Evolutionary conservation across 2,888 invertebrate species (phyloP).

Genomic region (Unio delphinus): DNA sequence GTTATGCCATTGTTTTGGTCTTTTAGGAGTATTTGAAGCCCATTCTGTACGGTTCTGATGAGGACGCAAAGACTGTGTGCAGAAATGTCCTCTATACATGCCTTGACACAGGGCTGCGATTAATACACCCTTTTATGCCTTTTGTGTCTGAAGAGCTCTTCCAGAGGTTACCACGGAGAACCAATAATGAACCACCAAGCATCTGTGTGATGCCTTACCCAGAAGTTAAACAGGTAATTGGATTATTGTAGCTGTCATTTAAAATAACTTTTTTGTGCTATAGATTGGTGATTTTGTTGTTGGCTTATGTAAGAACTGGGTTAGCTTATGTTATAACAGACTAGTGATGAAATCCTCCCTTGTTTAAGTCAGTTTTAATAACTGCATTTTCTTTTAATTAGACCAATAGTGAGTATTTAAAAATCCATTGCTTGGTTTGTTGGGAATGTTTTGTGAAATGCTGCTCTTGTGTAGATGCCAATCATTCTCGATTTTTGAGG

Average conservation of each 20-base stretch:
- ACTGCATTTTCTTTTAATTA: too few species aligned
- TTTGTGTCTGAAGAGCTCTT: slow-evolving; percentile 95
- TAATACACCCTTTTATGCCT: slow-evolving; percentile 98
- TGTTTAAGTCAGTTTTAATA: too few species aligned
- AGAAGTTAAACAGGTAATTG: slow-evolving; percentile 66
- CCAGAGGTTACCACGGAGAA: slow-evolving; percentile 84
- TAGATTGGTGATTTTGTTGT: too few species aligned
- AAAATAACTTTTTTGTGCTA: too few species aligned
- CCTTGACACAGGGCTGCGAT: slow-evolving; percentile 86
- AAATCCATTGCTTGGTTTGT: too few species aligned
- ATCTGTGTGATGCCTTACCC: slow-evolving; percentile 94
- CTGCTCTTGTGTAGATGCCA: too few species aligned
- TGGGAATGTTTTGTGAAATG: too few species aligned
- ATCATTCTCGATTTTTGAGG: too few species aligned
- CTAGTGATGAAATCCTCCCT: too few species aligned
- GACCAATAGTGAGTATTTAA: too few species aligned
- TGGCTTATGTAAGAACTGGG: too few species aligned
- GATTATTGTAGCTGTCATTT: background rate
- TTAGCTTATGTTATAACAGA: too few species aligned
- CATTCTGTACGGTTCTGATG: slow-evolving; percentile 78
- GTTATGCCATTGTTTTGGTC: background rate
- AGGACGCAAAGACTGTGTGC: slow-evolving; percentile 76
- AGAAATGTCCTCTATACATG: slow-evolving; percentile 86
- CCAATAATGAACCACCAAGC: slow-evolving; percentile 77
- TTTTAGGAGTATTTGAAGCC: slow-evolving; percentile 87